Conservation (phyloP, 2,113 vertebrate genomes). For the Pituophis catenifer region DNA sequence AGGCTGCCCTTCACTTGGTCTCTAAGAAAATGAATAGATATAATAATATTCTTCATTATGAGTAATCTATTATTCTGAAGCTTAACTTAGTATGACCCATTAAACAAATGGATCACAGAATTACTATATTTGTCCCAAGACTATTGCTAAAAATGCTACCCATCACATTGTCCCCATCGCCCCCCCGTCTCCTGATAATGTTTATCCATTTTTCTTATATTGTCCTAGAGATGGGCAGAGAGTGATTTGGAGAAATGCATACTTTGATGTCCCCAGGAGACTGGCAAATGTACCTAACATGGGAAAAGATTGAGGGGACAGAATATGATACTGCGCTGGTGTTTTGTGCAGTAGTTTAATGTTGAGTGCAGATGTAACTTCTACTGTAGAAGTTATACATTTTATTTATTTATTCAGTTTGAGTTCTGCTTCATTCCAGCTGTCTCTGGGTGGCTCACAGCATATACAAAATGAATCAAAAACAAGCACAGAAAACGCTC, state of each 20-base stretch:
- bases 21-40: neutral
- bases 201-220: neutral
- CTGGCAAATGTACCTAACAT: no score
- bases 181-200: neutral
- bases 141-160: neutral
- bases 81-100: neutral
- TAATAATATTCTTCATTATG: neutral
- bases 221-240: neutral
- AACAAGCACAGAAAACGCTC: neutral
- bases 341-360: neutral
- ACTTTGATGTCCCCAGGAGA: neutral
- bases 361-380: neutral
- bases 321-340: neutral
- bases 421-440: neutral
- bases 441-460: neutral
- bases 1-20: accelerated
- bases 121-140: neutral
- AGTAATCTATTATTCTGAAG: neutral
- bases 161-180: neutral
- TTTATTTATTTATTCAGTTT: neutral
- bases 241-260: neutral
- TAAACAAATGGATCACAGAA: neutral
- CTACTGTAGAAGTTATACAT: neutral
- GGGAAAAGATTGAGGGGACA: neutral
- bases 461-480: neutral